phyloP scores from a whole-genome alignment of 2,797 vertebrate genomes.

The Manis crassicaudata region DNA sequence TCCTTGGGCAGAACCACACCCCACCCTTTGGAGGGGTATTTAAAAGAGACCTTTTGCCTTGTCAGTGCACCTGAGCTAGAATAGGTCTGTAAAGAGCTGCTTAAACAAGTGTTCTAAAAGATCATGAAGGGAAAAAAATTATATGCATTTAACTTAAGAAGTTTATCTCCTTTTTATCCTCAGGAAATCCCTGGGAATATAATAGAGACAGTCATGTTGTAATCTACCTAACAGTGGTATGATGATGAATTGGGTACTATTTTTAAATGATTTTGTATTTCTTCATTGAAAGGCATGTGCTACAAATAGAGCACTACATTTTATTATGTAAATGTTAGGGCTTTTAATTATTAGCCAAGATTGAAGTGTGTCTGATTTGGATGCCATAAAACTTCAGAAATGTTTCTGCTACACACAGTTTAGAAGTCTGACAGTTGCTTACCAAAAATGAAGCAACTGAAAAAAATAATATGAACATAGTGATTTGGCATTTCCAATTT shows the following conservation, averaged over 20 bases:
- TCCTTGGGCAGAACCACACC: background rate
- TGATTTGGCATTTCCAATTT: constrained; percentile 64
- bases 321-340: constrained; percentile 53
- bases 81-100: background rate
- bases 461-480: constrained; percentile 56
- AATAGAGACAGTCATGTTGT: background rate
- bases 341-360: constrained; percentile 53
- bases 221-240: background rate
- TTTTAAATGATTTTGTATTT: constrained; percentile 46
- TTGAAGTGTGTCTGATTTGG: constrained; percentile 53
- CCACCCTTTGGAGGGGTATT: background rate
- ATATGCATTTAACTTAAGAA: background rate
- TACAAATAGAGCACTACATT: constrained; percentile 48
- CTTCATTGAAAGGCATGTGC: background rate
- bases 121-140: background rate
- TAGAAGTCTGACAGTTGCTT: constrained; percentile 53
- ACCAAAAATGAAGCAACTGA: constrained; percentile 35
- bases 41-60: background rate
- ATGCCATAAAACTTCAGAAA: constrained; percentile 47
- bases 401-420: constrained; percentile 29
- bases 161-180: background rate
- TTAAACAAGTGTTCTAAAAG: background rate
- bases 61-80: background rate
- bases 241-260: background rate
- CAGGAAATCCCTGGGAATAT: background rate